These are phyloP conservation scores for Eupsilia transversa DNA, from an alignment of 2,888 invertebrate genomes.

Conservation along the genomic window DNA sequence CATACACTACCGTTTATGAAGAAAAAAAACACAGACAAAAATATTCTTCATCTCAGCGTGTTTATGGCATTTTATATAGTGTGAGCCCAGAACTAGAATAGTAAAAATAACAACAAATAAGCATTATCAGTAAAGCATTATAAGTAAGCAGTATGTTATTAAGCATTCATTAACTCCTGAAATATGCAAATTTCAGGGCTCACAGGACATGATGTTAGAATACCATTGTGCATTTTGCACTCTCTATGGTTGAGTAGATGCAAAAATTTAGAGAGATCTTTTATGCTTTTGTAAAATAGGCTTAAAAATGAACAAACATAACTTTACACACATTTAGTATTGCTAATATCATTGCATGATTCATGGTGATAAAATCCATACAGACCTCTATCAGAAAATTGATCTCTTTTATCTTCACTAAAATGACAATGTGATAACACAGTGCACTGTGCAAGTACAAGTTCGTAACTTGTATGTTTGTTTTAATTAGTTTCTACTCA, in stretches of 20 bases:
- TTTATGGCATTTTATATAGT: neutral
- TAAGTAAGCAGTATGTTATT: too few relatives aligned
- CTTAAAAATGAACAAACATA: neutral
- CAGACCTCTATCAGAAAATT: constrained; percentile 3
- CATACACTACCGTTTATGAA: neutral
- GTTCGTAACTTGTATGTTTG: neutral
- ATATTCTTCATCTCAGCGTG: neutral
- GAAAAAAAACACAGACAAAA: neutral
- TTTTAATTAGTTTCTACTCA: neutral
- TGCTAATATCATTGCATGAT: constrained; percentile 1
- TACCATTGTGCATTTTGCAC: neutral
- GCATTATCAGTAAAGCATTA: neutral
- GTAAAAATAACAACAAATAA: neutral
- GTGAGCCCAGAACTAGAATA: neutral
- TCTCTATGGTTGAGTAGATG: neutral
- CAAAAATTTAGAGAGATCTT: constrained; percentile 7
- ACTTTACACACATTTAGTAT: neutral
- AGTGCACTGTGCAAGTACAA: too few relatives aligned
- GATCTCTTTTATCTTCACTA: constrained; percentile 1
- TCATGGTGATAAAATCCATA: constrained; percentile 5
- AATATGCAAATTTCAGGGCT: neutral
- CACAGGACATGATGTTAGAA: neutral
- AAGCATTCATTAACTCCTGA: neutral
- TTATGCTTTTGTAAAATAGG: neutral
- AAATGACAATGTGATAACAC: constrained; percentile 3